A percentile compares a stretch with the other conserved stretches of the same genome.
phyloP scores from a whole-genome alignment of 53 echinoderm and acorn worm genomes.

The Temnopleurus reevesii region DNA sequence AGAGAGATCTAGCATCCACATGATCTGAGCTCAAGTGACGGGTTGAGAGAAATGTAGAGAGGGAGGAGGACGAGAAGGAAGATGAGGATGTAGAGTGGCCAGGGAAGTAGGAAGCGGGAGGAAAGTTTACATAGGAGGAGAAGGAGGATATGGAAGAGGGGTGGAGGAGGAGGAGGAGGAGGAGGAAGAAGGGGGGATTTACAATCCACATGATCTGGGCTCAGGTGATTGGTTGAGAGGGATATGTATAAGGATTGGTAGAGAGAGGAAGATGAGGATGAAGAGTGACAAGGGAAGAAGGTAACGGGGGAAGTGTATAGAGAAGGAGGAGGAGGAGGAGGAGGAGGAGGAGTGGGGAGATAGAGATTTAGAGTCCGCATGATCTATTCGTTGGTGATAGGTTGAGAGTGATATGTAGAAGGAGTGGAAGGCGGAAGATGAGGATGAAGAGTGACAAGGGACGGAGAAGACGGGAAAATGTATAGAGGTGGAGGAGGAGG shows the following conservation, averaged over 20 bases:
- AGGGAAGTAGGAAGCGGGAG: not conserved
- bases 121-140: not conserved
- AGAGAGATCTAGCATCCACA: slow-evolving; percentile 34
- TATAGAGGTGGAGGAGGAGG: not conserved
- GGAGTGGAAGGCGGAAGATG: too few relatives aligned
- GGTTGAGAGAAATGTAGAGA: not conserved
- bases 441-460: not conserved
- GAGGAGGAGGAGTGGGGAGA: not conserved
- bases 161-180: too few relatives aligned
- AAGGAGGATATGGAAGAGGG: not conserved
- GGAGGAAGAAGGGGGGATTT: not conserved
- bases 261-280: not conserved
- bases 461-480: not conserved
- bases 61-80: not conserved
- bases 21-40: not conserved
- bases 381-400: not conserved
- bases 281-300: not conserved
- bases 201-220: not conserved
- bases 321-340: not conserved
- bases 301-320: not conserved
- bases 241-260: not conserved
- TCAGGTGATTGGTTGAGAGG: not conserved
- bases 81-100: not conserved
- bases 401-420: not conserved
- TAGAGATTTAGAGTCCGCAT: not conserved